Evolutionary conservation across 2,888 invertebrate species (phyloP), one percentile per base, ranked within the genome.

Genomic region (Cosmia trapezina): DNA sequence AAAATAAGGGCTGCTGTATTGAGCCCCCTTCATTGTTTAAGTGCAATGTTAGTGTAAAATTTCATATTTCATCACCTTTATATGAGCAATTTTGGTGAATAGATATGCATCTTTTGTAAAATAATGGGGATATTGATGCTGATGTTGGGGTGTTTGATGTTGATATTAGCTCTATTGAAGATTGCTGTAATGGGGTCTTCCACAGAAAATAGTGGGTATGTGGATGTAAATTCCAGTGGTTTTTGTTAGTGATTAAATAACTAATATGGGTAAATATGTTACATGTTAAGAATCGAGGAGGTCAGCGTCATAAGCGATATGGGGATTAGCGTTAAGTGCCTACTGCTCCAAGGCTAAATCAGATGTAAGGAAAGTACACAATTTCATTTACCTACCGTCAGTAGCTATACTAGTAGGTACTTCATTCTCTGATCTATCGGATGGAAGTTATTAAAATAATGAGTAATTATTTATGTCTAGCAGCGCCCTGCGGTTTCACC

Each of bases 51-150:
- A 85, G 84, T 85, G 75, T 86, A 80, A 79, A 73, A 86, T 87
- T 88, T 89, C 71, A 89, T 88, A 88, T 89, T 89, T 92, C 90
- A 86, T 87, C 91, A 83, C 91, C 91, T 91, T 45, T 45, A 66
- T 54, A 76, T 77, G 70, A 81, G 51, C 51, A 22, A 57, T 70
- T 76, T 75, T 75, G 43, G 57, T 57, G 65, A 73, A 83, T 73
- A 61, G 66, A 11, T 47, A 17, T 70, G 12, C 41, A 63, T 73
- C 47, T 57, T 61, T 73, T 65, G 49, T 72, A 12, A 2, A 2
- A 7, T 76, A 45, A 54, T 56, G 1, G 22, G 1, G 17, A 53
- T 75, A 65, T 69, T 57, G 78, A 69, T 28, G 60, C 45, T 53
- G 78, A 75, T 28, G 60, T 41, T 53, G 43, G 63, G 22, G 51